Evolutionary conservation across 2,888 invertebrate species (phyloP), one percentile per base, ranked within the genome.

Genomic region (Lypha dubia): DNA sequence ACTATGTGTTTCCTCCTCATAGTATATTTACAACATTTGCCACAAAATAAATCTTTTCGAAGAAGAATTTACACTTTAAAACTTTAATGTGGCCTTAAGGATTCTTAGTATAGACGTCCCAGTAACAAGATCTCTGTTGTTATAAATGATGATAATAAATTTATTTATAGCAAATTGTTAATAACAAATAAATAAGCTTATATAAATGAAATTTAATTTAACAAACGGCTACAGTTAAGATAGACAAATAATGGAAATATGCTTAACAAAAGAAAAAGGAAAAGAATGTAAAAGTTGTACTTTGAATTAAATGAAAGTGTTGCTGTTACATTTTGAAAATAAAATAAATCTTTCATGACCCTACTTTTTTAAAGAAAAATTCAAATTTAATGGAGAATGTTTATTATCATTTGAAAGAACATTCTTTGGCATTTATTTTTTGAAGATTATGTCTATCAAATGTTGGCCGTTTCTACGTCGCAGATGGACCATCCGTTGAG

Each of bases 51-150:
- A 73, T 73, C 79, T 79, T 20, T 49, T 32, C 46, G 56, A 28
- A 65, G 63, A 44, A 22, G 41, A 76, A 46, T 71, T 63, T 71
- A 56, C 56, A 63, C 70, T 79, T 63, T 38, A 71, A 46, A 44
- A 63, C 71, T 79, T 79, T 53, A 56, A 49, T 79, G 17, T 24
- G 41, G 63, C 58, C 38, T 79, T 41, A 79, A 79, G 79, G 49
- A 28, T 56, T 41, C 73, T 79, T 58, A 65, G 49, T 56, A 53
- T 5, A 35, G 17, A 20, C 22, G 20, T 41, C 5, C 35, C 24
- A 51, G 41, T 20, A 60, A 60, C 28, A 60, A 53, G n/a, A n/a
- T 20, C 53, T 11, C 46, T 49, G 44, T 5, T 46, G 56, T 46
- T 51, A 44, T 53, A 65, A 24, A 41, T 46, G 15, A 11, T 32